Percentiles rank a stretch among this genome's conserved stretches.
Conservation (phyloP, 2,888 invertebrate species). For the Dusona sp. region DNA sequence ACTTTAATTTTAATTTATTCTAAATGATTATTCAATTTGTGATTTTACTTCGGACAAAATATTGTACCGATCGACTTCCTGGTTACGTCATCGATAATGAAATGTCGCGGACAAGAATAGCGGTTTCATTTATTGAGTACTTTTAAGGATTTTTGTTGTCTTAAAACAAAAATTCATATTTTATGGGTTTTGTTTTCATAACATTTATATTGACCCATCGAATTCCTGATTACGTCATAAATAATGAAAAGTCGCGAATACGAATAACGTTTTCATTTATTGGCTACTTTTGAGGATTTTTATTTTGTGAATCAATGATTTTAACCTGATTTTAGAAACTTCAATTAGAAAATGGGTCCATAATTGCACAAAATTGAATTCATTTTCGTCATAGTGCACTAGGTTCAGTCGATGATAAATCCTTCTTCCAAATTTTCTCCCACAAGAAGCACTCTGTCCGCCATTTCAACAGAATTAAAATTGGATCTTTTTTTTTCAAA, state of each 20-base stretch:
- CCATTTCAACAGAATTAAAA: background rate
- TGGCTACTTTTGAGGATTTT: background rate
- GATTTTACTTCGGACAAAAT: no score
- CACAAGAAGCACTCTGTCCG: background rate
- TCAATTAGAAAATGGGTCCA: background rate
- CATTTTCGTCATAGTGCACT: background rate
- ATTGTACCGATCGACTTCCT: no score
- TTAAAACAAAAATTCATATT: no score
- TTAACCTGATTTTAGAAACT: background rate
- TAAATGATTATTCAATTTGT: no score
- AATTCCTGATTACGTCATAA: background rate
- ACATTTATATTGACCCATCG: background rate
- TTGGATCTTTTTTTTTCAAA: background rate
- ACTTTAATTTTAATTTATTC: no score
- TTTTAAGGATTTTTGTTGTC: no score
- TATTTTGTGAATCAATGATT: background rate
- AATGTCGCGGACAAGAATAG: no score
- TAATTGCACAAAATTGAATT: background rate
- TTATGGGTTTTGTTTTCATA: no score
- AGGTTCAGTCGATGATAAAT: background rate
- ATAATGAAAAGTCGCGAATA: background rate
- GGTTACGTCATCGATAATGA: no score
- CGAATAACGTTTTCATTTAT: background rate
- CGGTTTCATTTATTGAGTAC: no score
- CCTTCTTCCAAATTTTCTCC: background rate